These are phyloP conservation scores for Drosophila buzzatii DNA, from an alignment of 2,888 invertebrate genomes.

Conservation along the genomic window DNA sequence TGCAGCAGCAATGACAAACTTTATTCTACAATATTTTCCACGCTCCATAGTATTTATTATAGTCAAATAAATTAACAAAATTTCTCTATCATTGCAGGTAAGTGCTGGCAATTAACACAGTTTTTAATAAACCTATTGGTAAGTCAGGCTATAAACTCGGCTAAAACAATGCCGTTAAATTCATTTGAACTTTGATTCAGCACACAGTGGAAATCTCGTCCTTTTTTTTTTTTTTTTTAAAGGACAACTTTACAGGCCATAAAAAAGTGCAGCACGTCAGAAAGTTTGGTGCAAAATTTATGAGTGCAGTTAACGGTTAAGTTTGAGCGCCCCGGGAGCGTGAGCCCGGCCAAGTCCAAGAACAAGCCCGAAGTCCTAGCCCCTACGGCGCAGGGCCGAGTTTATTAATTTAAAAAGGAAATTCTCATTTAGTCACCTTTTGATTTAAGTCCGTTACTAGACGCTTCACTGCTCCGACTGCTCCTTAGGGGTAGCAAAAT, in stretches of 20 bases:
- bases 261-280: constrained; percentile 71
- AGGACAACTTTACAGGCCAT: constrained; percentile 52
- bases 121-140: constrained; percentile 24
- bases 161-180: constrained; percentile 22
- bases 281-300: constrained; percentile 74
- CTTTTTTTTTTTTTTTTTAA: constrained; percentile 2
- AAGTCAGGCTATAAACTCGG: constrained; percentile 28
- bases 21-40: background rate
- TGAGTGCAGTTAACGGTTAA: constrained; percentile 75
- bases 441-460: constrained; percentile 68
- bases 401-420: constrained; percentile 85
- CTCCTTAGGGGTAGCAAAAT: constrained; percentile 3
- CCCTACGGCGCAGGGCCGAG: constrained; percentile 43
- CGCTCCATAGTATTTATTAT: background rate
- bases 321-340: constrained; percentile 56
- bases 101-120: constrained; percentile 36
- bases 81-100: constrained; percentile 58
- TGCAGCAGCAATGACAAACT: background rate
- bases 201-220: background rate
- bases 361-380: constrained; percentile 15
- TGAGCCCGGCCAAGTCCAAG: constrained; percentile 21
- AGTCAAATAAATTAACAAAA: constrained; percentile 20
- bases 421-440: constrained; percentile 84
- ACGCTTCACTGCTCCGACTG: constrained; percentile 13
- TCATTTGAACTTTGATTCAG: constrained; percentile 30